Conservation (phyloP, 2,797 vertebrate genomes). For the Ceryle rudis region DNA sequence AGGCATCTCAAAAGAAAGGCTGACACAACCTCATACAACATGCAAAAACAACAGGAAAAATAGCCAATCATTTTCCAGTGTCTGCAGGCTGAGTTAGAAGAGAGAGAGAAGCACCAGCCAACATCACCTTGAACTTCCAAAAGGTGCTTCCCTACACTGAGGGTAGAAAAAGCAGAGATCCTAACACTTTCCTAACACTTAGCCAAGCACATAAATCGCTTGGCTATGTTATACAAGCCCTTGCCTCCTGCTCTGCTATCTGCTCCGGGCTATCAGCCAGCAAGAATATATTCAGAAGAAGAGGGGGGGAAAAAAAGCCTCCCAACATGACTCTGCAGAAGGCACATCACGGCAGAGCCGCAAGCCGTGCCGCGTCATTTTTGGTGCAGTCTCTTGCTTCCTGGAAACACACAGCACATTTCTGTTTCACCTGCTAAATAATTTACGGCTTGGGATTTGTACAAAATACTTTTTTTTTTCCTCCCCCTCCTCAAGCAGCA, state of each 20-base stretch:
- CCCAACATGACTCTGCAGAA: conserved; percentile 52
- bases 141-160: background rate
- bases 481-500: background rate
- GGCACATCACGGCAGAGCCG: background rate
- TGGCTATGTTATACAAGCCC: background rate
- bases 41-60: background rate
- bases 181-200: background rate
- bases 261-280: conserved; percentile 7
- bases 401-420: conserved; percentile 31
- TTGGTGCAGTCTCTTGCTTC: conserved; percentile 37
- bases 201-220: background rate
- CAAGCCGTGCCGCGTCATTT: background rate
- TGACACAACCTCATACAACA: background rate
- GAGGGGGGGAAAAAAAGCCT: background rate
- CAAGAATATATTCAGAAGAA: conserved; percentile 14
- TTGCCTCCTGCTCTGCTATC: background rate
- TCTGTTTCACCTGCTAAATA: conserved; percentile 15
- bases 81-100: background rate
- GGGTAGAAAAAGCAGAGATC: background rate
- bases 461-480: background rate
- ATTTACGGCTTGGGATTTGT: background rate
- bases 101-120: background rate
- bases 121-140: background rate
- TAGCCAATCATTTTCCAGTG: background rate
- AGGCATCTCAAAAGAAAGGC: background rate